Percentiles rank a stretch among this genome's conserved stretches.
phyloP scores from a whole-genome alignment of 2,797 vertebrate species.

The Schizopygopsis pylzovi region DNA sequence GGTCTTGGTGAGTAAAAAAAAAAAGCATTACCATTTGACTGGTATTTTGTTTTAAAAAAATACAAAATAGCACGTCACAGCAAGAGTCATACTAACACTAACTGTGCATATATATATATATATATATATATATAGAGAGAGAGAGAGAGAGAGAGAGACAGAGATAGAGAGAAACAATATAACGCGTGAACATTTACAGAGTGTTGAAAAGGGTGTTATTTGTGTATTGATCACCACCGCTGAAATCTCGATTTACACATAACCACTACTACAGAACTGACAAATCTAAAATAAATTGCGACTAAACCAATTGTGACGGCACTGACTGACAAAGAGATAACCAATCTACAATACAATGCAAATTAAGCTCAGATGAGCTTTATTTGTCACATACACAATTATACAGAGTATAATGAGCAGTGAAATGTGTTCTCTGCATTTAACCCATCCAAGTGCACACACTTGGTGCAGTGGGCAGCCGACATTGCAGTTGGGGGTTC shows the following conservation, averaged over 20 bases:
- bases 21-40: neutral
- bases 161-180: neutral
- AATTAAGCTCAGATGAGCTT: too few relatives aligned
- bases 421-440: too few relatives aligned
- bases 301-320: neutral
- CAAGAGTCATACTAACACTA: neutral
- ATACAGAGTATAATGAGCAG: too few relatives aligned
- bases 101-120: too few relatives aligned
- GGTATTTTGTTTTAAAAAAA: neutral
- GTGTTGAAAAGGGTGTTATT: neutral
- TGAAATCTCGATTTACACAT: neutral
- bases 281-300: conserved; percentile 11
- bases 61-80: neutral
- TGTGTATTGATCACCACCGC: neutral
- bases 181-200: neutral
- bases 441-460: too few relatives aligned
- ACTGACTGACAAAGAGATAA: conserved; percentile 23
- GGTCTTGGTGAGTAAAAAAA: neutral
- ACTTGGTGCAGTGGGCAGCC: too few relatives aligned
- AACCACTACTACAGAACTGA: neutral
- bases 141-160: too few relatives aligned
- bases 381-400: too few relatives aligned
- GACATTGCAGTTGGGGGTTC: too few relatives aligned
- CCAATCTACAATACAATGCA: too few relatives aligned
- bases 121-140: too few relatives aligned